phyloP scores from a whole-genome alignment of 2,888 invertebrate genomes.

The Leptinotarsa haldemani region DNA sequence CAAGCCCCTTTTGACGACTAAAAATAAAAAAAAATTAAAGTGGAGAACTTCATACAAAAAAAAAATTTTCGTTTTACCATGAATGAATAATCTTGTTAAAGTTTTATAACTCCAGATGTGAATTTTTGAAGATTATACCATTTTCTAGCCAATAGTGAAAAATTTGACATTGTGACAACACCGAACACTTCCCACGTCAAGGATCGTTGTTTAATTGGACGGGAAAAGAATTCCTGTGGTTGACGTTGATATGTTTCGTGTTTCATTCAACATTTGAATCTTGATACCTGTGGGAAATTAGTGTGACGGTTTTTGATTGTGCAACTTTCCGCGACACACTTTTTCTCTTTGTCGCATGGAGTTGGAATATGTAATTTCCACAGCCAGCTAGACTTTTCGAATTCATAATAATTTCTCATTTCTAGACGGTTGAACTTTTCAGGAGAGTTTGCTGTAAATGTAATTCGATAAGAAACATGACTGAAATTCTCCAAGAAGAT shows the following conservation, averaged over 20 bases:
- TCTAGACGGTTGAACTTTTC: conserved; percentile 12
- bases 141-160: neutral
- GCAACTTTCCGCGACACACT: conserved; percentile 46
- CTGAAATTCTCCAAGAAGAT: neutral
- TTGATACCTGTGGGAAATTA: conserved; percentile 61
- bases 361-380: conserved; percentile 48
- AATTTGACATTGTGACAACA: neutral
- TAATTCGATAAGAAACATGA: conserved; percentile 12
- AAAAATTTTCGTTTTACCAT: too few species aligned
- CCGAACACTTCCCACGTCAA: conserved; percentile 16
- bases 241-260: conserved; percentile 57
- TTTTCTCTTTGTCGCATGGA: conserved; percentile 37
- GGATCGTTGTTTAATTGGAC: conserved; percentile 30
- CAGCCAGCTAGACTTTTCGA: conserved; percentile 35
- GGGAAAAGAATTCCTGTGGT: conserved; percentile 58
- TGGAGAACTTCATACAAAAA: too few species aligned
- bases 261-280: conserved; percentile 56
- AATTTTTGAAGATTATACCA: neutral
- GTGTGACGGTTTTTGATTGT: conserved; percentile 54
- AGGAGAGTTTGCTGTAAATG: conserved; percentile 1
- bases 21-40: too few species aligned
- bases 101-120: too few species aligned
- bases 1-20: too few species aligned
- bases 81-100: too few species aligned
- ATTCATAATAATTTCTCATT: conserved; percentile 41